Evolutionary conservation across 2,113 vertebrate species (phyloP).

Genomic region (Gopherus evgoodei): DNA sequence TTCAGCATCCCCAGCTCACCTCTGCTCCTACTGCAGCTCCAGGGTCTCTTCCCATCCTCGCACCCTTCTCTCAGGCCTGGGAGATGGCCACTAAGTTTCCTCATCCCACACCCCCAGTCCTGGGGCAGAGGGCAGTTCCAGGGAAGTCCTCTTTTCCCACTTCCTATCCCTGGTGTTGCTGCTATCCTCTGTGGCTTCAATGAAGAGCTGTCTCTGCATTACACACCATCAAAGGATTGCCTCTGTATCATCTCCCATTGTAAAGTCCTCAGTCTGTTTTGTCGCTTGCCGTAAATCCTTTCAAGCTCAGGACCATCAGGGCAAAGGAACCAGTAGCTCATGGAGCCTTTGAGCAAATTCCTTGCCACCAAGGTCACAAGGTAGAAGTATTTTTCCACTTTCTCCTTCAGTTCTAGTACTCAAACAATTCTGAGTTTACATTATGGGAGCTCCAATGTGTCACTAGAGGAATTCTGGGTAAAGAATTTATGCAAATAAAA

Average conservation of each 20-base stretch:
- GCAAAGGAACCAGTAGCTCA: not conserved
- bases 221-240: not conserved
- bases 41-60: not conserved
- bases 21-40: not conserved
- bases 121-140: not conserved
- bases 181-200: not conserved
- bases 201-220: not conserved
- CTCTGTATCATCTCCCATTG: not conserved
- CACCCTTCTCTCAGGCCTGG: not conserved
- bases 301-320: not conserved
- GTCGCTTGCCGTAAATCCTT: not conserved
- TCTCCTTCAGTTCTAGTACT: not conserved
- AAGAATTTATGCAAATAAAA: not conserved
- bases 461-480: not conserved
- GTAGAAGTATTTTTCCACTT: not conserved
- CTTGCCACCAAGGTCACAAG: not conserved
- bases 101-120: not conserved
- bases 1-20: not conserved
- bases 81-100: not conserved
- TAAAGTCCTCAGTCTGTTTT: too few relatives aligned
- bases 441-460: not conserved
- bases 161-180: not conserved
- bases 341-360: not conserved
- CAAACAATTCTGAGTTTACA: not conserved
- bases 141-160: not conserved